Conservation (phyloP, 1,140 invertebrate species). For the Alviniconcha marisindica region DNA sequence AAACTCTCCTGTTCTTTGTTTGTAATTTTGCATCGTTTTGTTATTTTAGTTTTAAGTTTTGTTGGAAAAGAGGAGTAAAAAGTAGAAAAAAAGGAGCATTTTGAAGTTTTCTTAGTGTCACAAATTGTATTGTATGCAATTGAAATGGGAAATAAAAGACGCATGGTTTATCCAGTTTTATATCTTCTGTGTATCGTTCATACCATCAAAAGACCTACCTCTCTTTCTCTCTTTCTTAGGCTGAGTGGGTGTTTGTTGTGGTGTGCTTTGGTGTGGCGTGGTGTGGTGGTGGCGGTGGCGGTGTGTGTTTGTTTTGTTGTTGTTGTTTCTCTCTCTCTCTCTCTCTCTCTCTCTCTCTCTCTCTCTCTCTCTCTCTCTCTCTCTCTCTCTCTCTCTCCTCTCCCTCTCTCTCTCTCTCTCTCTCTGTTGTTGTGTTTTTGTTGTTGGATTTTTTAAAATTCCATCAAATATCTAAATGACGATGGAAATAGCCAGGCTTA, state of each 20-base stretch:
- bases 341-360: neutral
- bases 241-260: no score
- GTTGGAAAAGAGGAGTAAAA: neutral
- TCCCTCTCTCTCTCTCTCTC: conserved; percentile 17
- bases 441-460: neutral
- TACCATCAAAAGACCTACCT: no score
- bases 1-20: neutral
- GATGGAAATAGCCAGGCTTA: no score
- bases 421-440: neutral
- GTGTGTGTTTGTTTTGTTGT: no score
- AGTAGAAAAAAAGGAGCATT: neutral
- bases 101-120: neutral
- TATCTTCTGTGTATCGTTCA: neutral
- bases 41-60: neutral
- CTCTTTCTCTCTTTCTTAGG: no score
- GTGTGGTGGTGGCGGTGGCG: no score
- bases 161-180: neutral
- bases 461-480: no score
- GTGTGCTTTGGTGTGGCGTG: no score
- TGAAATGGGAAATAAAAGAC: neutral
- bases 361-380: conserved; percentile 23
- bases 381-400: conserved; percentile 19
- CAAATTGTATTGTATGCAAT: neutral
- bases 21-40: no score
- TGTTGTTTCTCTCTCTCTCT: neutral